A percentile compares a stretch with the other conserved stretches of the same genome.
Evolutionary conservation across 2,888 invertebrate genomes (phyloP).

Genomic region (Phalera bucephala): DNA sequence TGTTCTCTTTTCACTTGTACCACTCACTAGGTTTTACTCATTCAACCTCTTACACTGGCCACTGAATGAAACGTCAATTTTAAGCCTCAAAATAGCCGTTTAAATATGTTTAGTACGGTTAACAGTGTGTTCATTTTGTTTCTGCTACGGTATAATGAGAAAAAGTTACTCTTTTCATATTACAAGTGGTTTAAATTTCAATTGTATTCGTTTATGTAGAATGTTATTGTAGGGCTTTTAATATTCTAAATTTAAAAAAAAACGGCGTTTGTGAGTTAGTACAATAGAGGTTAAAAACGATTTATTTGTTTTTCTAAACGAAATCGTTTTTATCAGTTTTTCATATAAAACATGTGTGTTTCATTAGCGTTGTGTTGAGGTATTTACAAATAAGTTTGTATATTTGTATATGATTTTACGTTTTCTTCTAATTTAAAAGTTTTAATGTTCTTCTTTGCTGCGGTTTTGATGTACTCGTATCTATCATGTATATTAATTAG

Average conservation of each 20-base stretch:
- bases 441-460: no score
- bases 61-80: slow-evolving; percentile 73
- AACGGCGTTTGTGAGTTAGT: not conserved
- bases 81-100: slow-evolving; percentile 63
- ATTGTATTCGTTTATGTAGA: not conserved
- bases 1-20: slow-evolving; percentile 36
- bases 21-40: slow-evolving; percentile 58
- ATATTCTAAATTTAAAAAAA: not conserved
- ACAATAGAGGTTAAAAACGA: not conserved
- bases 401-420: no score
- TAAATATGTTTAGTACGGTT: slow-evolving; percentile 54
- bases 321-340: no score
- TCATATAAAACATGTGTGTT: no score
- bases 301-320: not conserved
- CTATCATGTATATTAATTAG: no score
- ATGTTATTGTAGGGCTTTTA: not conserved
- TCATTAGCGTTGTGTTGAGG: no score
- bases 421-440: no score
- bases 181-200: slow-evolving; percentile 4
- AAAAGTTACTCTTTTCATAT: slow-evolving; percentile 5
- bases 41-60: slow-evolving; percentile 72
- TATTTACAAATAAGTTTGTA: no score
- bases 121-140: slow-evolving; percentile 41
- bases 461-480: no score
- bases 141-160: slow-evolving; percentile 11